phyloP scores from a whole-genome alignment of 2,113 vertebrate genomes.

The Macroglossus sobrinus region DNA sequence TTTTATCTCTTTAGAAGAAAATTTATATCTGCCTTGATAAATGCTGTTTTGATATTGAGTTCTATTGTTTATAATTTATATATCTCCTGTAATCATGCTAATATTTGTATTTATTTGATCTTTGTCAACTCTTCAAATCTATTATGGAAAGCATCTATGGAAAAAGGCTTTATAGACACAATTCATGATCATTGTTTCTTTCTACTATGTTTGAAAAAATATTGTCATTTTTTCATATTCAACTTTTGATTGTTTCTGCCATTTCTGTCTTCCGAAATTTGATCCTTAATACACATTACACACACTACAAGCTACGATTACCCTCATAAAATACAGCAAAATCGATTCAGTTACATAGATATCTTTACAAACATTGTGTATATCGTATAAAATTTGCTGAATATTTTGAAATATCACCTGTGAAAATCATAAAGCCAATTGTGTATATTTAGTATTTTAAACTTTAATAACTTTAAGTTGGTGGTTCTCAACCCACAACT shows the following conservation, averaged over 20 bases:
- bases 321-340: background rate
- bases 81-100: background rate
- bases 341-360: background rate
- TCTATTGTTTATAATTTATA: background rate
- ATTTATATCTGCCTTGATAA: background rate
- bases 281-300: background rate
- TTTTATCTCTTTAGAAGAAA: background rate
- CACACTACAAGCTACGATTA: background rate
- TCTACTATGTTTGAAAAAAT: background rate
- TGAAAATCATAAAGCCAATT: background rate
- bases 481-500: no score
- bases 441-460: background rate
- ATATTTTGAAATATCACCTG: background rate
- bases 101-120: background rate
- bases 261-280: background rate
- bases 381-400: background rate
- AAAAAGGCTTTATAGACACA: background rate
- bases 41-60: background rate
- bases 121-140: background rate
- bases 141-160: background rate
- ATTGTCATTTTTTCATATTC: background rate
- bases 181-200: background rate
- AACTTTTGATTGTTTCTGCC: background rate
- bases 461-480: background rate
- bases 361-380: background rate